These are phyloP conservation scores for Tribolium madens DNA, from an alignment of 1,140 invertebrate species.

Conservation along the genomic window DNA sequence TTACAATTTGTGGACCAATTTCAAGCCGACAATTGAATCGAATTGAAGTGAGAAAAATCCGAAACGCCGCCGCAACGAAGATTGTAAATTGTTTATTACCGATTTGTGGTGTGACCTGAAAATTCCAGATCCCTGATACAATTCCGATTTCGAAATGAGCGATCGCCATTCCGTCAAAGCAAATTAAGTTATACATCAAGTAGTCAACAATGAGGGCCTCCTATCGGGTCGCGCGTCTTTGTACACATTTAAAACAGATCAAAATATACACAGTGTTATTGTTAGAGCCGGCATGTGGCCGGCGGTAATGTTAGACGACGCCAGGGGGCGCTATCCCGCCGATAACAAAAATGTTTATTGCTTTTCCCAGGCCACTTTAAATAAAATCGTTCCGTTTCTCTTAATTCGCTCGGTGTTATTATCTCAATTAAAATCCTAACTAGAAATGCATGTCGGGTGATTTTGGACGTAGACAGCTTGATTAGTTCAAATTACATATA, in stretches of 20 bases:
- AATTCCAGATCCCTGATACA: background rate
- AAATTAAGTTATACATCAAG: conserved; percentile 53
- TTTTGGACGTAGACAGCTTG: conserved; percentile 36
- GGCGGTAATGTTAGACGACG: background rate
- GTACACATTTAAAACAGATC: conserved; percentile 47
- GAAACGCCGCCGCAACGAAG: background rate
- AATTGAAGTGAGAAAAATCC: conserved; percentile 23
- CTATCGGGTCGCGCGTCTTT: conserved; percentile 37
- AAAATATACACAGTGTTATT: conserved; percentile 48
- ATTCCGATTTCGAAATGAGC: conserved; percentile 40
- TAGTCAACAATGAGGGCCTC: conserved; percentile 44
- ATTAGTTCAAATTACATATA: conserved; percentile 44
- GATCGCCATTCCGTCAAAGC: conserved; percentile 45
- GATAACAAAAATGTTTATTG: conserved; percentile 49
- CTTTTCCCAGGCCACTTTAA: conserved; percentile 32
- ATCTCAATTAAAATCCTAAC: conserved; percentile 46
- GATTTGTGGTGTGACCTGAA: background rate
- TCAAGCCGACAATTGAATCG: conserved; percentile 15
- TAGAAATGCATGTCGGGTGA: conserved; percentile 27
- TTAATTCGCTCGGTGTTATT: conserved; percentile 20
- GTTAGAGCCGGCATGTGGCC: conserved; percentile 37
- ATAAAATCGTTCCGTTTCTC: conserved; percentile 36
- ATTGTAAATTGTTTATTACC: background rate
- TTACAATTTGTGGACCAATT: conserved; percentile 13
- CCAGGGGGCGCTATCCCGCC: conserved; percentile 30